Conservation (phyloP, 1,140 invertebrate genomes). For the Leptopilina boulardi region DNA sequence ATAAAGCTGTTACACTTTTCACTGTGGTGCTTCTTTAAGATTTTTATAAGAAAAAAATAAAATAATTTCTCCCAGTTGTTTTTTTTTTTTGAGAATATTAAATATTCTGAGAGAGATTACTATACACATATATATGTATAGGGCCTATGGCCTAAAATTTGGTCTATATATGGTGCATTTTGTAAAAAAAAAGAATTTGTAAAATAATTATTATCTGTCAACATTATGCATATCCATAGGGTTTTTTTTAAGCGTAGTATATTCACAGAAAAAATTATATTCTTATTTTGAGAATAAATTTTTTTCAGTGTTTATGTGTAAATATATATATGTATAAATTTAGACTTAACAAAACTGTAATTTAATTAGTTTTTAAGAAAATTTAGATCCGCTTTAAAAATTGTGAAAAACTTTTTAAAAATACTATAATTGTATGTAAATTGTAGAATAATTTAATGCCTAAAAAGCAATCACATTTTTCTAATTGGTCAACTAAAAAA, state of each 20-base stretch:
- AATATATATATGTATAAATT: slow-evolving; percentile 1
- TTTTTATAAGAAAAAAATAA: slow-evolving; percentile 49
- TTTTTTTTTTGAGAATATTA: background rate
- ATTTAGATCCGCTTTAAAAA: background rate
- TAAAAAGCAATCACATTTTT: slow-evolving; percentile 7
- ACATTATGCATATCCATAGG: slow-evolving; percentile 66
- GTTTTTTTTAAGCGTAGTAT: slow-evolving; percentile 42
- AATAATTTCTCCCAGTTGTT: slow-evolving; percentile 13
- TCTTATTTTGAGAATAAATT: too few relatives aligned
- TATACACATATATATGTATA: background rate
- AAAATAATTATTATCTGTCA: slow-evolving; percentile 24
- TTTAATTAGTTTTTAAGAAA: background rate
- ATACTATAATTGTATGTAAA: background rate
- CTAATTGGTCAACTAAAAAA: background rate
- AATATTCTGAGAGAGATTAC: background rate
- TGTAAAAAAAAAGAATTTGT: background rate
- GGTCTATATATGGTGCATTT: slow-evolving; percentile 46
- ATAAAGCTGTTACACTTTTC: slow-evolving; percentile 41
- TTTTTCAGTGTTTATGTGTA: too few relatives aligned
- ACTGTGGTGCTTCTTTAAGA: slow-evolving; percentile 60
- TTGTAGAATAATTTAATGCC: background rate
- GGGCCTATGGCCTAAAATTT: slow-evolving; percentile 42
- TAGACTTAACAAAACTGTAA: background rate
- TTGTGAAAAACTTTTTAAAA: slow-evolving; percentile 24
- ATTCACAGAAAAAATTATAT: background rate